These are phyloP conservation scores for Pegoplata infirma DNA, from an alignment of 2,888 invertebrate genomes.

Conservation along the genomic window DNA sequence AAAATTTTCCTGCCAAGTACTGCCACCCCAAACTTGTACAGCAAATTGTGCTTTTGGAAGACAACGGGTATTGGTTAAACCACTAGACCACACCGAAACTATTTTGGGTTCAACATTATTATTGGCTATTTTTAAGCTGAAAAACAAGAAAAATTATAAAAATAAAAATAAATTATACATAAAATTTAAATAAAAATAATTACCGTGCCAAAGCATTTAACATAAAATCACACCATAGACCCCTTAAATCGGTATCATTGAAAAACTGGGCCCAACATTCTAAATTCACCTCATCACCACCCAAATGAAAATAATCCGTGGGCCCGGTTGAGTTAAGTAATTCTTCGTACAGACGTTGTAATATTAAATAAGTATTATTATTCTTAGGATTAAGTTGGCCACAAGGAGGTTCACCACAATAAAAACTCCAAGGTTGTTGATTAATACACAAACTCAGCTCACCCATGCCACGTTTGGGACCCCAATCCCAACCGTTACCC, in stretches of 20 bases:
- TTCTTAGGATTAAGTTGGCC: conserved; percentile 91
- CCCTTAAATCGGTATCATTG: conserved; percentile 87
- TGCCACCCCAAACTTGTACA: conserved; percentile 90
- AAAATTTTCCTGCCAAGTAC: conserved; percentile 88
- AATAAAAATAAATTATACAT: too few relatives aligned
- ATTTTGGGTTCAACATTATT: conserved; percentile 74
- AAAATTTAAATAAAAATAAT: background rate
- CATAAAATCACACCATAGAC: conserved; percentile 89
- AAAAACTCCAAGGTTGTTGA: conserved; percentile 88
- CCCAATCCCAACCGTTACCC: conserved; percentile 92
- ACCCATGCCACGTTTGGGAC: conserved; percentile 86
- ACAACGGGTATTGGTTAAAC: conserved; percentile 86
- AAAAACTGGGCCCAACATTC: conserved; percentile 88
- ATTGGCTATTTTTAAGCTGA: conserved; percentile 76
- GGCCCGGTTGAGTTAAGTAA: conserved; percentile 86
- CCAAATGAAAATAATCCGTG: conserved; percentile 89
- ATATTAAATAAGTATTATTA: conserved; percentile 85
- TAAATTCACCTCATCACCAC: conserved; percentile 84
- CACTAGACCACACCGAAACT: conserved; percentile 87
- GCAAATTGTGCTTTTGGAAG: conserved; percentile 81
- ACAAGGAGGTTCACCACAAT: conserved; percentile 92
- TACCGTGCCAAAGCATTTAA: conserved; percentile 81
- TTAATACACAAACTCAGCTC: conserved; percentile 90
- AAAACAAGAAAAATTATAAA: conserved; percentile 3
- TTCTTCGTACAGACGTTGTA: conserved; percentile 87